These are phyloP conservation scores for Coenonympha arcania DNA, from an alignment of 2,888 invertebrate genomes.

Conservation along the genomic window DNA sequence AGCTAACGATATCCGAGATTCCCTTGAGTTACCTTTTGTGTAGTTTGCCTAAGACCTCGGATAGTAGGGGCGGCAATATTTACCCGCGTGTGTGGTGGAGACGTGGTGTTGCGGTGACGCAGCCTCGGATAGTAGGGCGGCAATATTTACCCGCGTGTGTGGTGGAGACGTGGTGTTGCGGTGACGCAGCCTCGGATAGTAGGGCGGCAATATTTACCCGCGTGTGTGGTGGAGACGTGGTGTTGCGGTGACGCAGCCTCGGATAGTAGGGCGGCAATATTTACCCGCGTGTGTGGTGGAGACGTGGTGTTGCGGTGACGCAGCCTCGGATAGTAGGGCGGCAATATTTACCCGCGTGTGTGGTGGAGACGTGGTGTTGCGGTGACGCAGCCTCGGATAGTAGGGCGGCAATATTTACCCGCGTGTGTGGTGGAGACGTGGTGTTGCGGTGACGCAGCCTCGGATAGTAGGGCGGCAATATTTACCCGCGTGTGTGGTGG, in stretches of 20 bases:
- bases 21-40: no score
- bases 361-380: slow-evolving; percentile 51
- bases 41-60: not conserved
- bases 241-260: slow-evolving; percentile 52
- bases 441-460: slow-evolving; percentile 50
- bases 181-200: slow-evolving; percentile 50
- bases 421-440: slow-evolving; percentile 57
- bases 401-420: no score
- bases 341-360: slow-evolving; percentile 53
- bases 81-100: slow-evolving; percentile 56
- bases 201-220: no score
- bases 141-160: slow-evolving; percentile 55
- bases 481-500: slow-evolving; percentile 55
- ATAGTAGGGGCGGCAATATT: not conserved
- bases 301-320: slow-evolving; percentile 53
- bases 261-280: no score
- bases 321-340: no score
- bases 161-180: slow-evolving; percentile 51
- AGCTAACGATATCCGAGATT: no score
- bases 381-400: slow-evolving; percentile 52
- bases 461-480: no score
- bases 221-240: slow-evolving; percentile 55
- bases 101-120: slow-evolving; percentile 53
- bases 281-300: slow-evolving; percentile 56
- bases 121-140: no score